A percentile compares a stretch with the other conserved stretches of the same genome.
These are phyloP conservation scores for Microchrysa polita DNA, from an alignment of 2,888 invertebrate genomes.

Conservation along the genomic window DNA sequence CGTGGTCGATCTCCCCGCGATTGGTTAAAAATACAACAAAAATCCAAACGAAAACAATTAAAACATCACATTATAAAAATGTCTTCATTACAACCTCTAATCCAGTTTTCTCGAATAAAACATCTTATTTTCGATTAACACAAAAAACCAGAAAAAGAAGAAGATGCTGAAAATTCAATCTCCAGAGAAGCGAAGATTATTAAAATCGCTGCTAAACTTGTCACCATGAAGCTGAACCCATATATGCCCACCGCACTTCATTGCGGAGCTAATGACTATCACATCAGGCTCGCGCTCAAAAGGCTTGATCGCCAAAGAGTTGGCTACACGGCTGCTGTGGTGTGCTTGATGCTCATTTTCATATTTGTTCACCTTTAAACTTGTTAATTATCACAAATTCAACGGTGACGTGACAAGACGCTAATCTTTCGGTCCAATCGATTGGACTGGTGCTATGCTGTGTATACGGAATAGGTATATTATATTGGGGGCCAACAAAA, in stretches of 20 bases:
- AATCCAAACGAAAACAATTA: conserved; percentile 16
- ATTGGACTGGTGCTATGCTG: no score
- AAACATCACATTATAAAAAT: conserved; percentile 39
- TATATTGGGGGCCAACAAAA: neutral
- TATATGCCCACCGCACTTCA: neutral
- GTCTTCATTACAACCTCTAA: conserved; percentile 31
- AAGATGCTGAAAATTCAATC: no score
- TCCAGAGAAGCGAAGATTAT: neutral
- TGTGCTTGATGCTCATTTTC: conserved; percentile 35
- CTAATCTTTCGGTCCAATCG: conserved; percentile 17
- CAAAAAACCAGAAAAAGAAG: no score
- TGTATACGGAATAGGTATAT: no score
- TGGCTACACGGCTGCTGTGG: no score
- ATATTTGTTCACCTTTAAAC: conserved; percentile 43
- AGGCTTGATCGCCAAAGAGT: no score
- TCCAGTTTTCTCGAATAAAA: conserved; percentile 26
- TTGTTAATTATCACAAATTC: conserved; percentile 45
- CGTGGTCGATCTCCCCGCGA: neutral
- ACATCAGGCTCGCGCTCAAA: conserved; percentile 21
- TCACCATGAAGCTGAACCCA: neutral
- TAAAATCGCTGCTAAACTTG: conserved; percentile 24
- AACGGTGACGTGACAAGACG: conserved; percentile 40
- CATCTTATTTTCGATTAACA: neutral
- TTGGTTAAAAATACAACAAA: conserved; percentile 9
- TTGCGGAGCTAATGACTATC: conserved; percentile 30